Evolutionary conservation across 2,113 vertebrate species (phyloP).

Genomic region (Saiga tatarica): DNA sequence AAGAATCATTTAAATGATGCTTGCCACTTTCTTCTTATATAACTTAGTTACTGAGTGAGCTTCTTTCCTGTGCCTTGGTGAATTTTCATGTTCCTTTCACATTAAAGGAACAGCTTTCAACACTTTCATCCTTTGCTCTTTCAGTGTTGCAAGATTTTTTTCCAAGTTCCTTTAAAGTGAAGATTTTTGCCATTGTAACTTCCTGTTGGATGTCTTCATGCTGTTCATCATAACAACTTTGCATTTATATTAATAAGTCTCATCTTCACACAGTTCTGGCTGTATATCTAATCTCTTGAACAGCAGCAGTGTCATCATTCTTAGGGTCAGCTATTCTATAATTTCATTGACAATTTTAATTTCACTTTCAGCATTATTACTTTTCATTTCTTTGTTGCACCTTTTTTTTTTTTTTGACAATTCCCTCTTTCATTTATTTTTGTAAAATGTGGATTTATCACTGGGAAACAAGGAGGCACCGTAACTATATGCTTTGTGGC

Average conservation of each 20-base stretch:
- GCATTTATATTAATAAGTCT: not conserved
- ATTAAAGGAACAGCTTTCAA: not conserved
- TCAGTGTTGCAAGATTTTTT: not conserved
- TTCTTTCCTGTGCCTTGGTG: not conserved
- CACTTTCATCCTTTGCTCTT: not conserved
- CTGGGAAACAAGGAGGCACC: not conserved
- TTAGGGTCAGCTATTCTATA: not conserved
- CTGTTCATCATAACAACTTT: not conserved
- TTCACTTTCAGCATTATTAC: not conserved
- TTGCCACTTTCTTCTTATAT: not conserved
- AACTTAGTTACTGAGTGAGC: not conserved
- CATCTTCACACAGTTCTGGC: not conserved
- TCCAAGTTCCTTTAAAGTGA: not conserved
- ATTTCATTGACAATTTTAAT: not conserved
- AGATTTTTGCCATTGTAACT: not conserved
- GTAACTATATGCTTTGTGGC: not conserved
- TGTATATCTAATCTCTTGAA: not conserved
- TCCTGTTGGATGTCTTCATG: not conserved
- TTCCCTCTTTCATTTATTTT: not conserved
- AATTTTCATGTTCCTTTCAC: not conserved
- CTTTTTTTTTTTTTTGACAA: not conserved
- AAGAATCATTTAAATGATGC: not conserved
- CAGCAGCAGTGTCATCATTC: not conserved
- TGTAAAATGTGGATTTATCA: not conserved
- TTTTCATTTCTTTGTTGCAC: not conserved